phyloP scores from a whole-genome alignment of 1,140 invertebrate species.

The Epicauta chinensis region DNA sequence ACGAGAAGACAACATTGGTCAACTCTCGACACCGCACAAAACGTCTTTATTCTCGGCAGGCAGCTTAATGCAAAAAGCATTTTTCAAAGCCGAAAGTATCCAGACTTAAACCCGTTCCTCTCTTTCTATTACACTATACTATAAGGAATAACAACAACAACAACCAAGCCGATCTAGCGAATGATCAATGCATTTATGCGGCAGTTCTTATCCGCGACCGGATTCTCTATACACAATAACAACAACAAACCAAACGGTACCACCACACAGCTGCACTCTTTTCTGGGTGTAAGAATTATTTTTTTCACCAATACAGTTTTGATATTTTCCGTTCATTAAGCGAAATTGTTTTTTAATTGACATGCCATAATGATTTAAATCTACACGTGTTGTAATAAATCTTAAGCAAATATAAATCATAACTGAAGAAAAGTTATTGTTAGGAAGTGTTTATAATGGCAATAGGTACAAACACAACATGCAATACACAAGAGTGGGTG shows the following conservation, averaged over 20 bases:
- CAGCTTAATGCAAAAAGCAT: constrained; percentile 30
- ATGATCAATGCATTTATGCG: constrained; percentile 38
- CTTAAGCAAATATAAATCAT: no score
- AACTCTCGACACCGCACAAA: constrained; percentile 24
- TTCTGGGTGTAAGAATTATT: not conserved
- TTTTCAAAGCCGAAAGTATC: constrained; percentile 32
- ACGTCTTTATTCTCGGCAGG: constrained; percentile 34
- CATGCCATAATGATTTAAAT: not conserved
- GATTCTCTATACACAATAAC: no score
- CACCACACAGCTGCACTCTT: constrained; percentile 6
- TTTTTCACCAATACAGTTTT: not conserved
- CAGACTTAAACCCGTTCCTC: constrained; percentile 33
- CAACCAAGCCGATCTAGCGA: constrained; percentile 19
- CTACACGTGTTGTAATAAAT: no score
- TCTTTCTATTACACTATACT: constrained; percentile 16
- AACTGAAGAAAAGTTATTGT: no score
- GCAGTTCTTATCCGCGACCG: constrained; percentile 31
- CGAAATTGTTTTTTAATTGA: not conserved
- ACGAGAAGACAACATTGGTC: constrained; percentile 25
- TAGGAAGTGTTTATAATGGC: no score
- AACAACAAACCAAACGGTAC: no score
- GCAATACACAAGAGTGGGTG: no score
- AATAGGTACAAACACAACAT: no score
- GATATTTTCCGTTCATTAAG: not conserved
- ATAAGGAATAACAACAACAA: not conserved